Evolutionary conservation across 2,113 vertebrate genomes (phyloP), one percentile per base, ranked within the genome.

Genomic region (Rhegmatorhina hoffmannsi): DNA sequence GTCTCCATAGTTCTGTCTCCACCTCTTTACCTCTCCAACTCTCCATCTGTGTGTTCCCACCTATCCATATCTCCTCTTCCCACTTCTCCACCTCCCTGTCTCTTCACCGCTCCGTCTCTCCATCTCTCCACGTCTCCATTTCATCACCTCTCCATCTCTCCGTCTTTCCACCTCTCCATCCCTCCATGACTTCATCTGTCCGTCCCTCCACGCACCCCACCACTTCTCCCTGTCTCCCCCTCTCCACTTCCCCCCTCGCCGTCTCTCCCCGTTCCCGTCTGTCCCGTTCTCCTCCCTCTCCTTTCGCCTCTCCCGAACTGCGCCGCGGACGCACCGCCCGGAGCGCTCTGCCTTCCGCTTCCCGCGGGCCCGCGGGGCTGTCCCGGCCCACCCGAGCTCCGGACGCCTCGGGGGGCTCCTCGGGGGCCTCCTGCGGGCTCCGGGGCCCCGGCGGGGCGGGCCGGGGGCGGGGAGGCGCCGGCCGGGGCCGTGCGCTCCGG

Each of bases 51-150:
- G n/a, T n/a, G n/a, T n/a, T n/a, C n/a, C n/a, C n/a, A n/a, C n/a
- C n/a, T n/a, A n/a, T n/a, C n/a, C n/a, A n/a, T 1, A 2, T 43
- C 8, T 20, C 38, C 24, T 4, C 2, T 0, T 36, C 25, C 43
- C 28, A 26, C 1, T 11, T 33, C 25, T 13, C 24, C 19, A 6
- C 5, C 2, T 50, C 34, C 19, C 16, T 25, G 5, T 3, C 3
- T 36, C 6, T 34, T 33, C 28, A 26, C 3, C 2, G 9, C 33
- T 34, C 20, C 55, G 21, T 1, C 5, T 40, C n/a, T 72, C 49
- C 50, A 7, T 5, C 8, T 29, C 26, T 19, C 31, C 53, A 33
- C 18, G 17, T 17, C 12, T 21, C 40, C 72, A n/a, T 6, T 33
- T n/a, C 13, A 46, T 23, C 49, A 26, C 29, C 4, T 73, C n/a